Evolutionary conservation across 2,888 invertebrate genomes (phyloP), one percentile per base, ranked within the genome.

Genomic region (Orchesella flavescens): DNA sequence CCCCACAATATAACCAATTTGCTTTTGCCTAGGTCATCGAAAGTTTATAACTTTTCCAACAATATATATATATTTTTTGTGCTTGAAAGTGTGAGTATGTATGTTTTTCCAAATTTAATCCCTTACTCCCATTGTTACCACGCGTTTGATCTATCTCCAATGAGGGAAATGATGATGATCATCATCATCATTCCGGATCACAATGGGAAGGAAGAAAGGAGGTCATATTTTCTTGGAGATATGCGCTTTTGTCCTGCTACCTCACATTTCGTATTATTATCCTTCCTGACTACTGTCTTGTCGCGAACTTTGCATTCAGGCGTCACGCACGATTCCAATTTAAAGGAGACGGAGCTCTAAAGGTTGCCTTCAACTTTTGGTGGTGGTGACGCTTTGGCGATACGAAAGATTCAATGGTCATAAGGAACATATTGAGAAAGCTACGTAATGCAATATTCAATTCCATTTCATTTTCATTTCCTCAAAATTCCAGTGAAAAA

Each of bases 261-360:
- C 46, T 44, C 19, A 3, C 1, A 21, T 49, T 55, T 23, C 19
- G 17, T 71, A 19, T 17, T 43, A 19, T 34, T 21, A 44, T 59
- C 53, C 2, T 77, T 76, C 55, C 69, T 44, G n/a, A 65, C 76
- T 78, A 72, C 72, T 53, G 55, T 44, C 24, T 53, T 55, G 44
- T 44, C 68, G 34, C 44, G 43, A 49, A 13, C 44, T 77, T 71
- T 55, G 72, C 79, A 86, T 87, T 87, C 85, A 87, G 75, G 66
- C 72, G 86, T 87, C 87, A 87, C 87, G 87, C 85, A 85, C 83
- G 34, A 34, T 34, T 34, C 34, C 34, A 34, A 34, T 34, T 34
- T 34, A 7, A 34, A n/a, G n/a, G n/a, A n/a, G n/a, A n/a, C n/a
- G n/a, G n/a, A n/a, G n/a, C 34, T 34, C 34, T 34, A 34, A 34